Conservation (phyloP, 2,888 invertebrate genomes). For the Meliscaeva auricollis region DNA sequence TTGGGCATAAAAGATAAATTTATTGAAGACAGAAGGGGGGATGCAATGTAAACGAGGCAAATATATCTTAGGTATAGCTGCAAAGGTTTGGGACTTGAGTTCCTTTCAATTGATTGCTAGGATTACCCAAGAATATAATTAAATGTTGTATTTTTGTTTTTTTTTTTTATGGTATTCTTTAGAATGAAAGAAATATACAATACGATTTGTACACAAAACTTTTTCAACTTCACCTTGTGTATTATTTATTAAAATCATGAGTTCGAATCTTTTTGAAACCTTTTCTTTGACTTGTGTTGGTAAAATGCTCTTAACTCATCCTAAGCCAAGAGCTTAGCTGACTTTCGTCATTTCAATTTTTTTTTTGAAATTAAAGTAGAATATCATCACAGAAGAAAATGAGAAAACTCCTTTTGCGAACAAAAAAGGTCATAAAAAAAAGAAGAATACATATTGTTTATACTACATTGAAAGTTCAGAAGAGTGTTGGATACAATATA, state of each 20-base stretch:
- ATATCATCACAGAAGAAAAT: neutral
- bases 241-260: constrained; percentile 49
- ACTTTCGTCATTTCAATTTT: neutral
- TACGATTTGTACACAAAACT: constrained; percentile 27
- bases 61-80: neutral
- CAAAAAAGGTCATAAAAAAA: neutral
- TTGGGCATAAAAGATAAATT: constrained; percentile 18
- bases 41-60: constrained; percentile 27
- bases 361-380: neutral
- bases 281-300: constrained; percentile 27
- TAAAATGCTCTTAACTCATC: constrained; percentile 34
- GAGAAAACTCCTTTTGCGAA: neutral
- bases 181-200: constrained; percentile 7
- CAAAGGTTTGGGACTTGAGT: constrained; percentile 4
- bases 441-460: neutral
- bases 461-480: too few species aligned
- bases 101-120: constrained; percentile 66
- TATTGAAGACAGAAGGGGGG: constrained; percentile 11
- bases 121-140: constrained; percentile 61
- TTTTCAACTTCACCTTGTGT: constrained; percentile 40
- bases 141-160: constrained; percentile 28
- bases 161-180: neutral
- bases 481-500: too few species aligned
- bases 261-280: constrained; percentile 50
- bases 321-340: constrained; percentile 43